phyloP scores from a whole-genome alignment of 2,888 invertebrate species.

The Cephus spinipes region DNA sequence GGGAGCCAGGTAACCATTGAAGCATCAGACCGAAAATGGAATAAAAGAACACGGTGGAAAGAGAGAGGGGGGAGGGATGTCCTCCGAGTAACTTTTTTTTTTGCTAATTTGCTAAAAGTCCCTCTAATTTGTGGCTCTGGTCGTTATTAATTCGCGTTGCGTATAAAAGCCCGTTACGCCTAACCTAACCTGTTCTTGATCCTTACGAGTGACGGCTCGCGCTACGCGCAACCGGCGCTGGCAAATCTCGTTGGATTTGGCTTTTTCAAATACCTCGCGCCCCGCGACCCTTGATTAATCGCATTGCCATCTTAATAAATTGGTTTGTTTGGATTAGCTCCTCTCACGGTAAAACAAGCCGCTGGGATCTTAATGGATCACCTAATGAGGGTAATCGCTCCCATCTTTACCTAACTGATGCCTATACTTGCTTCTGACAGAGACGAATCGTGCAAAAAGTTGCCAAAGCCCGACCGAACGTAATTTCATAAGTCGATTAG shows the following conservation, averaged over 20 bases:
- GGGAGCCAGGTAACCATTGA: neutral
- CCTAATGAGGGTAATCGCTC: slow-evolving; percentile 25
- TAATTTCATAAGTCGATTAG: slow-evolving; percentile 9
- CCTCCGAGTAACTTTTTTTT: slow-evolving; percentile 6
- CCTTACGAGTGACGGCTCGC: neutral
- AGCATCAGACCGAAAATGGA: slow-evolving; percentile 17
- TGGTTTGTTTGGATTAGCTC: slow-evolving; percentile 25
- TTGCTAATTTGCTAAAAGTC: slow-evolving; percentile 39
- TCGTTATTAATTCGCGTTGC: slow-evolving; percentile 32
- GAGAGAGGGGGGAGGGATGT: neutral
- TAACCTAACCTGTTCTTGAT: neutral
- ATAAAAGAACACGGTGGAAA: slow-evolving; percentile 9
- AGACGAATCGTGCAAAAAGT: slow-evolving; percentile 17
- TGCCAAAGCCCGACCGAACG: neutral
- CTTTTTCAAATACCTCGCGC: slow-evolving; percentile 20
- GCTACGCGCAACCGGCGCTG: neutral
- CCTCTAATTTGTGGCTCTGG: slow-evolving; percentile 19
- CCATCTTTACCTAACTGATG: slow-evolving; percentile 14
- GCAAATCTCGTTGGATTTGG: neutral
- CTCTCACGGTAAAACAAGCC: slow-evolving; percentile 12
- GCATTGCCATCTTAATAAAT: slow-evolving; percentile 32
- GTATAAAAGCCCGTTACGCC: slow-evolving; percentile 10
- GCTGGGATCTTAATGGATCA: slow-evolving; percentile 22
- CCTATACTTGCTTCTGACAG: slow-evolving; percentile 8
- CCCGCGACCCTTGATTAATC: slow-evolving; percentile 25